A percentile compares a stretch with the other conserved stretches of the same genome.
Evolutionary conservation across 1,140 invertebrate species (phyloP).

Genomic region (Penaeus vannamei): DNA sequence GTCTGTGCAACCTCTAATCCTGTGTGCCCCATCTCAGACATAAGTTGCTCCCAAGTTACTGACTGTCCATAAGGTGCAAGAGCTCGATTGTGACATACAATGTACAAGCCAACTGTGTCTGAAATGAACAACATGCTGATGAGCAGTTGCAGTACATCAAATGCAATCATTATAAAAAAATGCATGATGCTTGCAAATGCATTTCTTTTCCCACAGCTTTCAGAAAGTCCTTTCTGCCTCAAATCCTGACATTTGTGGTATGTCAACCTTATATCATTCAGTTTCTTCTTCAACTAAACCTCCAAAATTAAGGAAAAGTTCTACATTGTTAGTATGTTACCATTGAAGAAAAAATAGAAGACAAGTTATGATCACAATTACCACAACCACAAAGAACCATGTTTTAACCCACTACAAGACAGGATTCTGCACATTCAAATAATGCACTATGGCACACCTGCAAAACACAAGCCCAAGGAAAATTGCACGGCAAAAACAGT

Average conservation of each 20-base stretch:
- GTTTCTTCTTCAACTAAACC: neutral
- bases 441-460: neutral
- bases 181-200: neutral
- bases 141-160: neutral
- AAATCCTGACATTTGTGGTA: neutral
- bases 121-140: slow-evolving; percentile 59
- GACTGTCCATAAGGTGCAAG: slow-evolving; percentile 72
- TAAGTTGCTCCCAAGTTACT: slow-evolving; percentile 74
- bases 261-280: neutral
- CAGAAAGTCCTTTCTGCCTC: no score
- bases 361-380: no score
- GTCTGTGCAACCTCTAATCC: slow-evolving; percentile 72
- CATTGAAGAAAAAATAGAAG: no score
- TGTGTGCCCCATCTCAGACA: slow-evolving; percentile 74
- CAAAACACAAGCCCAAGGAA: neutral
- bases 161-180: neutral
- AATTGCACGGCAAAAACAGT: neutral
- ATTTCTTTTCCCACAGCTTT: neutral
- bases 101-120: slow-evolving; percentile 75
- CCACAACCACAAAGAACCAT: no score
- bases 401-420: no score
- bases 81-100: slow-evolving; percentile 71
- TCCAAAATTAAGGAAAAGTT: neutral
- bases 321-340: no score
- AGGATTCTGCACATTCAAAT: no score